These are phyloP conservation scores for Pammene aurita DNA, from an alignment of 2,888 invertebrate genomes.

Conservation along the genomic window DNA sequence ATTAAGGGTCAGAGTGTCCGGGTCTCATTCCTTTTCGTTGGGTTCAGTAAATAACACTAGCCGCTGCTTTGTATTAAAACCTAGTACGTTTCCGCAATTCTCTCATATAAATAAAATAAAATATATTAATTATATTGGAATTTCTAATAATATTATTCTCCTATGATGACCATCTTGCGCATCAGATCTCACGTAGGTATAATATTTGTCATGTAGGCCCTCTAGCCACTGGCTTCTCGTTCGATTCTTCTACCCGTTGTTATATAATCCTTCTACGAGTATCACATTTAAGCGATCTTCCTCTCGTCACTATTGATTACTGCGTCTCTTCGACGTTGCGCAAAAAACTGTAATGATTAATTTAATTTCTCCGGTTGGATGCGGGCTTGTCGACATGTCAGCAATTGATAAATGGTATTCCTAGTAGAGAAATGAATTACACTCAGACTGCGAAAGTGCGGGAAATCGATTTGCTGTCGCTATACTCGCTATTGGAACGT, in stretches of 20 bases:
- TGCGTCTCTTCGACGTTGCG: neutral
- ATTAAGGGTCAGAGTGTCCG: conserved; percentile 51
- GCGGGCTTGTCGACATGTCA: neutral
- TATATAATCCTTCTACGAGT: neutral
- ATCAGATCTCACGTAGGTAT: no score
- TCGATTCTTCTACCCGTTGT: neutral
- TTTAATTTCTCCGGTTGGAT: neutral
- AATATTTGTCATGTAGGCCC: no score
- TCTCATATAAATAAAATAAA: no score
- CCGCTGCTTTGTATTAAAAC: neutral
- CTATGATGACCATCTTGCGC: no score
- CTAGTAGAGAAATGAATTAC: neutral
- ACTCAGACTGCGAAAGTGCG: no score
- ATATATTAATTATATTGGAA: no score
- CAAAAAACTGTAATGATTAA: conserved; percentile 4
- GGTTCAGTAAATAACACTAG: conserved; percentile 53
- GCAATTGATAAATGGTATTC: neutral
- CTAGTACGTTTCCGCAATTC: neutral
- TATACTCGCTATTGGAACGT: no score
- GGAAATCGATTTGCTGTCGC: no score
- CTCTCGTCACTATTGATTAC: neutral
- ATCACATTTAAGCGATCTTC: neutral
- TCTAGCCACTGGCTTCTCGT: no score
- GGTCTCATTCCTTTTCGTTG: conserved; percentile 47
- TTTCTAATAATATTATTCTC: no score